These are phyloP conservation scores for Cavia porcellus DNA, from an alignment of 2,113 vertebrate genomes.

Conservation along the genomic window DNA sequence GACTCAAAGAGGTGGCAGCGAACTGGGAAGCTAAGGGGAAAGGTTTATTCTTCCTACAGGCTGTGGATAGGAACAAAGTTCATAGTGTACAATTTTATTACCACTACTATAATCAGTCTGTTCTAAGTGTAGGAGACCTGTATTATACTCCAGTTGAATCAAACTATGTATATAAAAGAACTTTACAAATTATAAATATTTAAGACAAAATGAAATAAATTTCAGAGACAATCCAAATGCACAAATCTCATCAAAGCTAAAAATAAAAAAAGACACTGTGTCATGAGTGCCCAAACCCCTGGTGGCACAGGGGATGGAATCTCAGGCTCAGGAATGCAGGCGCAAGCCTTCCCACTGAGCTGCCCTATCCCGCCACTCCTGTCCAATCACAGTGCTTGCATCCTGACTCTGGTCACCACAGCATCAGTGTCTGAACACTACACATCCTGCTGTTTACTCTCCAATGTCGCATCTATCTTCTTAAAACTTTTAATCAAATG, in stretches of 20 bases:
- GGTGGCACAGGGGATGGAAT: no score
- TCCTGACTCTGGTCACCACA: neutral
- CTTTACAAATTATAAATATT: neutral
- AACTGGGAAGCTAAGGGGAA: neutral
- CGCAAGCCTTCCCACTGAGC: neutral
- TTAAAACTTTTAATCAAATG: neutral
- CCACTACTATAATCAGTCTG: neutral
- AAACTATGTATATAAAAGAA: neutral
- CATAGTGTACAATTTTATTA: neutral
- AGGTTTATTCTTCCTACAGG: neutral
- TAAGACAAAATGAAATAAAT: conserved; percentile 32
- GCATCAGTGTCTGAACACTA: neutral
- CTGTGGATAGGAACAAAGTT: neutral
- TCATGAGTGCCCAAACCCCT: neutral
- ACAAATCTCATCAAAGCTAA: conserved; percentile 24
- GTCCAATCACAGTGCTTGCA: neutral
- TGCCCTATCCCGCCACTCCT: neutral
- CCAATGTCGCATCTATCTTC: neutral
- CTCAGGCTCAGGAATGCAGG: neutral
- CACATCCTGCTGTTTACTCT: neutral
- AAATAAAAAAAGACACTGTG: neutral
- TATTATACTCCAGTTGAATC: neutral
- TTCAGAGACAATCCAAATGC: neutral
- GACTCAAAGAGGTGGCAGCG: neutral
- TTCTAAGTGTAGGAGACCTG: neutral